Evolutionary conservation across 1,140 invertebrate species (phyloP), one percentile per base, ranked within the genome.

Genomic region (Drosophila novamexicana): DNA sequence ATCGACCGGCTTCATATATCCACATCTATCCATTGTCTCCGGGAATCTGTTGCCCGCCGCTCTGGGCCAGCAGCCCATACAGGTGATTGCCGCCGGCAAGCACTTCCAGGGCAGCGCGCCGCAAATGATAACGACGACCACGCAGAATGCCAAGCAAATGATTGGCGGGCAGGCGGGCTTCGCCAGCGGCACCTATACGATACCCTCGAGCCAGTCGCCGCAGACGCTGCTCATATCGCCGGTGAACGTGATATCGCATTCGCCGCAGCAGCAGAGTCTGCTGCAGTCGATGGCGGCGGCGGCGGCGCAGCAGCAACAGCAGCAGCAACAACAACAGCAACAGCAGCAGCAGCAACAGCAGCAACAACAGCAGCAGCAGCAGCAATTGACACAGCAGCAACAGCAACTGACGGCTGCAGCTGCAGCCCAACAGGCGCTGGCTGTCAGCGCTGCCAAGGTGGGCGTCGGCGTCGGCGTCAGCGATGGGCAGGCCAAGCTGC

Each of bases 151-250:
- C 45, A 96, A 95, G 93, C 95, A 94, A 93, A 95, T 94, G 75
- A 91, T 95, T 36, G 86, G 93, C 1, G 94, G 94, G 14, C 93
- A 94, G 29, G 92, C 93, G 50, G 93, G 93, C 1, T 94, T 94
- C 56, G 93, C 93, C 12, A 85, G 93, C 3, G 93, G 93, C 12
- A 94, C 95, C 67, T 93, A 95, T 70, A 95, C 96, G 4, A 96
- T 96, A 53, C 96, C 96, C 6, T 96, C 96, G 5, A 96, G 95
- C 59, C 95, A 96, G 37, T 97, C 95, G 36, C 95, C 95, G 0
- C 96, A 96, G 78, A 97, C 96, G 7, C 93, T 97, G 75, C 95
- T 97, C n/a, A 96, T 97, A 79, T 96, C 96, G 50, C 96, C 96
- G 49, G 92, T 96, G 3, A 93, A 93, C 53, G 95, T 97, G 1